phyloP scores from a whole-genome alignment of 2,797 vertebrate genomes.

The Luscinia luscinia region DNA sequence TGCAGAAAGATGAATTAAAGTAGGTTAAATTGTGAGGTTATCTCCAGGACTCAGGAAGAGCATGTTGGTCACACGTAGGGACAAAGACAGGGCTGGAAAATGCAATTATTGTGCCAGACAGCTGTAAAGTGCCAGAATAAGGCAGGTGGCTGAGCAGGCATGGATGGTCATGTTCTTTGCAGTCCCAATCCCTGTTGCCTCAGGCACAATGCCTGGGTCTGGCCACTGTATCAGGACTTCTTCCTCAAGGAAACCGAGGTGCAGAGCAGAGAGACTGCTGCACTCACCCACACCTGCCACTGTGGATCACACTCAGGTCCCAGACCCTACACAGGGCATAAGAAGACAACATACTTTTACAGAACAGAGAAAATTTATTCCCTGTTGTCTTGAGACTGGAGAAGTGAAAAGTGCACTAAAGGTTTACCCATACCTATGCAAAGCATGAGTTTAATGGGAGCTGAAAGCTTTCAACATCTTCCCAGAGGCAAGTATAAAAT shows the following conservation, averaged over 20 bases:
- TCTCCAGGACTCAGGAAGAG: not conserved
- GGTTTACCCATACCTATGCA: constrained; percentile 26
- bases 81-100: not conserved
- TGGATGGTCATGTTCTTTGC: not conserved
- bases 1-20: not conserved
- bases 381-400: not conserved
- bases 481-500: constrained; percentile 57
- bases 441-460: constrained; percentile 56
- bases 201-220: not conserved
- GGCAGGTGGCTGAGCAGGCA: not conserved
- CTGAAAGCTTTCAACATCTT: constrained; percentile 55
- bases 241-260: not conserved
- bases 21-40: not conserved
- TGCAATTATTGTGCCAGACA: not conserved
- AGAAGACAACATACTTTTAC: not conserved
- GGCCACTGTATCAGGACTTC: not conserved
- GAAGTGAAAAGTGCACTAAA: constrained; percentile 49
- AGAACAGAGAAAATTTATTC: constrained; percentile 2
- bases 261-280: not conserved
- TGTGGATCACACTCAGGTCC: not conserved
- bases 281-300: not conserved
- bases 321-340: not conserved
- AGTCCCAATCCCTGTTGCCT: not conserved
- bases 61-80: accelerated
- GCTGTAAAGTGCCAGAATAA: not conserved